A percentile compares a stretch with the other conserved stretches of the same genome.
Conservation (phyloP, 1,140 invertebrate species). For the Meloidogyne chitwoodi region DNA sequence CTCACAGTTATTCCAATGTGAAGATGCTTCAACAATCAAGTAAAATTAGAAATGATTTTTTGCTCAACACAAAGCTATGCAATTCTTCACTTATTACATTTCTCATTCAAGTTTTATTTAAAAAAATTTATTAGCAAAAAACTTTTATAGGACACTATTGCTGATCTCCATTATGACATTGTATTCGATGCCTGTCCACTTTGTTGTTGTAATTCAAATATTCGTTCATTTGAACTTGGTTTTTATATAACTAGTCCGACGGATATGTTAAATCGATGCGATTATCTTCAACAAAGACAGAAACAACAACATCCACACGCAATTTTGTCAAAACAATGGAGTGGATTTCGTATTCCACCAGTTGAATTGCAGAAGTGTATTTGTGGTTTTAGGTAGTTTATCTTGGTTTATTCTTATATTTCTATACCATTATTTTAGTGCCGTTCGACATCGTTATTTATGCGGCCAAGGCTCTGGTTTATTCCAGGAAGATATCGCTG, state of each 20-base stretch:
- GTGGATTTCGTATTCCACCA: constrained; percentile 17
- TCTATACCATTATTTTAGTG: constrained; percentile 15
- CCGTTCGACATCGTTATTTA: constrained; percentile 49
- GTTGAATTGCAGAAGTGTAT: constrained; percentile 22
- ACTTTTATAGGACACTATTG: constrained; percentile 36
- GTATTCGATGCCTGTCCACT: constrained; percentile 49
- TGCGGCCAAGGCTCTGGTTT: constrained; percentile 31
- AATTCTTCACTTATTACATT: neutral
- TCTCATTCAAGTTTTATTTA: neutral
- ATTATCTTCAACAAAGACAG: constrained; percentile 33
- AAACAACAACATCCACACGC: constrained; percentile 13
- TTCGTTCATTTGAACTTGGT: constrained; percentile 39
- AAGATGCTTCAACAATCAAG: neutral
- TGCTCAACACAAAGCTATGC: neutral
- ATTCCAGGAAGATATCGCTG: constrained; percentile 40
- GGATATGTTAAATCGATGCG: constrained; percentile 11
- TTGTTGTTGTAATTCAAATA: constrained; percentile 48
- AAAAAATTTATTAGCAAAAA: neutral
- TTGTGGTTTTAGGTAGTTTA: constrained; percentile 29
- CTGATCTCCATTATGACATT: constrained; percentile 41
- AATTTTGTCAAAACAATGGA: constrained; percentile 27
- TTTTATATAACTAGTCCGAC: constrained; percentile 31
- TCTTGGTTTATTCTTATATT: neutral
- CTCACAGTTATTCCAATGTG: neutral
- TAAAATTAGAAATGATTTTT: neutral